Evolutionary conservation across 2,888 invertebrate species (phyloP).

Genomic region (Rhamphomyia laevipes): DNA sequence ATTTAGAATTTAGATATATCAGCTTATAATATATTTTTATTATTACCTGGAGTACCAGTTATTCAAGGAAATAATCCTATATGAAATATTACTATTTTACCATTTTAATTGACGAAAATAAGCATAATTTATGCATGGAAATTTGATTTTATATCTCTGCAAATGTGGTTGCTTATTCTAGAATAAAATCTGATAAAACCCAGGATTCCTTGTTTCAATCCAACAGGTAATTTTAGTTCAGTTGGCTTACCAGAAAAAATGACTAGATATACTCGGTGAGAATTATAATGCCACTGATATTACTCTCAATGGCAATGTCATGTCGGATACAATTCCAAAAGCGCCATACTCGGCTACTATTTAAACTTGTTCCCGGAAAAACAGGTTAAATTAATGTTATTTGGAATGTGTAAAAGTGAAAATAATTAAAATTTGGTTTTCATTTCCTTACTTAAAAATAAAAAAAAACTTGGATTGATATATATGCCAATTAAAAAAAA

Average conservation of each 20-base stretch:
- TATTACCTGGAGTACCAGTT: conserved; percentile 70
- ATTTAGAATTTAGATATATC: conserved; percentile 24
- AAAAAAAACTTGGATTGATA: no score
- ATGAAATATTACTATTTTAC: conserved; percentile 19
- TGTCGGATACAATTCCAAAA: conserved; percentile 45
- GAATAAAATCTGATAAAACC: conserved; percentile 62
- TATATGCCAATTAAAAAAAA: no score
- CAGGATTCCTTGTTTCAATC: conserved; percentile 63
- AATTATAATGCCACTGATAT: conserved; percentile 34
- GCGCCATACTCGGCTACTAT: conserved; percentile 52
- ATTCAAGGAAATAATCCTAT: conserved; percentile 30
- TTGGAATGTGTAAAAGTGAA: no score
- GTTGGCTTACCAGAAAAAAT: conserved; percentile 47
- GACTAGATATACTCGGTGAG: conserved; percentile 44
- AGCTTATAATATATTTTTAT: conserved; percentile 51
- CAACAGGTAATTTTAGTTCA: conserved; percentile 46
- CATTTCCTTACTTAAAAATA: no score
- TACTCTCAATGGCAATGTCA: conserved; percentile 38
- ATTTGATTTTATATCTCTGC: conserved; percentile 34
- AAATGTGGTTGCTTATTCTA: conserved; percentile 52
- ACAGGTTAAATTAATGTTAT: no score
- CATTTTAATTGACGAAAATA: conserved; percentile 38
- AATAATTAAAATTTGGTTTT: no score
- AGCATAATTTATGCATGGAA: conserved; percentile 55
- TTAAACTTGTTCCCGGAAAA: conserved; percentile 52